Evolutionary conservation across 2,888 invertebrate species (phyloP).

Genomic region (Stenodera caucasica): DNA sequence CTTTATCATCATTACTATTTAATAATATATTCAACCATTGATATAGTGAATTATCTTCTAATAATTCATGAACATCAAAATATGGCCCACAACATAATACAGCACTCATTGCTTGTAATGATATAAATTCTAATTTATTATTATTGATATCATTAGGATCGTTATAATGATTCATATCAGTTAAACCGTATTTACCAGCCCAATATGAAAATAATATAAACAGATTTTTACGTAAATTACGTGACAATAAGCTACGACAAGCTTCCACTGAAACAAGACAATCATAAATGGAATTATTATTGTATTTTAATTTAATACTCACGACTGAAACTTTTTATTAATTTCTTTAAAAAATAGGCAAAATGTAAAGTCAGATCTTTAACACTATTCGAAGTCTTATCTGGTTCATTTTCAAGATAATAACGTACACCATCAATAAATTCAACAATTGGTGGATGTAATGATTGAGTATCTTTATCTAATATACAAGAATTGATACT

Average conservation of each 20-base stretch:
- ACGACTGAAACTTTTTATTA: constrained; percentile 92
- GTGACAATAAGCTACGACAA: constrained; percentile 80
- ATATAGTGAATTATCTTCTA: constrained; percentile 91
- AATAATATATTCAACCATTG: constrained; percentile 92
- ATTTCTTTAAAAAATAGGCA: constrained; percentile 89
- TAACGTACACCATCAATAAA: constrained; percentile 93
- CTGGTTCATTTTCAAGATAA: constrained; percentile 90
- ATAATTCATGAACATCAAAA: constrained; percentile 81
- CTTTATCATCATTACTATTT: constrained; percentile 84
- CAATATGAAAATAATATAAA: constrained; percentile 92
- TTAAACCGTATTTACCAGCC: constrained; percentile 85
- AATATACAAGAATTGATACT: constrained; percentile 81
- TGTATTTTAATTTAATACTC: constrained; percentile 54
- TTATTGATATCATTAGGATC: constrained; percentile 47
- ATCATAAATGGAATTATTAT: background rate
- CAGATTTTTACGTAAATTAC: constrained; percentile 82
- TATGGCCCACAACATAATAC: constrained; percentile 94
- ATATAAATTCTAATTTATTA: constrained; percentile 58
- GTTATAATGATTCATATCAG: constrained; percentile 55
- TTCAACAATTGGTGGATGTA: constrained; percentile 88
- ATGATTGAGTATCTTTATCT: constrained; percentile 78
- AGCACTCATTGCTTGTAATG: constrained; percentile 88
- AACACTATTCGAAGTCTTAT: constrained; percentile 86
- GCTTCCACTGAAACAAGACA: constrained; percentile 73
- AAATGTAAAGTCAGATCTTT: constrained; percentile 91